Base-by-base conservation (phyloP, 2,113 vertebrate genomes). In the Calyptommatus sinebrachiatus region DNA sequence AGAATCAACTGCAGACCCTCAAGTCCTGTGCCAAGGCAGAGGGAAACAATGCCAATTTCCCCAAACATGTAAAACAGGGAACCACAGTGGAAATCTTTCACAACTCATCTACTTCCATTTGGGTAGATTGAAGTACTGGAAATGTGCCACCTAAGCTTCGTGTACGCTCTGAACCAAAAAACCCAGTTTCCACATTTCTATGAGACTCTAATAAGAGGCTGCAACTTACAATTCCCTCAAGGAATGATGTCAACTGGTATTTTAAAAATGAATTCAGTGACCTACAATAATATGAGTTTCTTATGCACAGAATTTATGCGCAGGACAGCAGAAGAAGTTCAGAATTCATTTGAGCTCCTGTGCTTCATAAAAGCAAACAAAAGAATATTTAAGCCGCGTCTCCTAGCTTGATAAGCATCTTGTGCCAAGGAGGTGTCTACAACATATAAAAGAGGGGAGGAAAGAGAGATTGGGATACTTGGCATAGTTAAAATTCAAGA, bases 261-360 rank as follows among this genome's bases (percentile, higher is more conserved):
- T 96, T 95, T 92, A 90, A 93, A 96, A 96, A 98, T 97, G 94
- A 97, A 98, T 96, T 97, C 97, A 97, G 94, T 97, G 96, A 98
- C 97, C 97, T 97, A 96, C 92, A 96, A 90, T 96, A 97, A 97
- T 97, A 93, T 29, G 76, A 95, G 92, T 94, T 96, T 95, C 93
- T 95, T 94, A 94, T 95, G 94, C 92, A 94, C 91, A 95, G 84
- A 87, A 89, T 94, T 94, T 94, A 88, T 94, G 85, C 81, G 88
- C 48, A 91, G n/a, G 87, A 76, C 82, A 91, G 92, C 86, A 89
- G 66, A 84, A 84, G 88, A 91, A 90, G 89, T 90, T 90, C 77
- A 86, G 84, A 93, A 91, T 90, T 86, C 67, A 86, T 79, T 83
- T 81, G 88, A 86, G 50, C 90, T 63, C 71, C 79, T 80, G 57